These are phyloP conservation scores for Psilopogon haemacephalus DNA, from an alignment of 2,113 vertebrate genomes.

Conservation along the genomic window DNA sequence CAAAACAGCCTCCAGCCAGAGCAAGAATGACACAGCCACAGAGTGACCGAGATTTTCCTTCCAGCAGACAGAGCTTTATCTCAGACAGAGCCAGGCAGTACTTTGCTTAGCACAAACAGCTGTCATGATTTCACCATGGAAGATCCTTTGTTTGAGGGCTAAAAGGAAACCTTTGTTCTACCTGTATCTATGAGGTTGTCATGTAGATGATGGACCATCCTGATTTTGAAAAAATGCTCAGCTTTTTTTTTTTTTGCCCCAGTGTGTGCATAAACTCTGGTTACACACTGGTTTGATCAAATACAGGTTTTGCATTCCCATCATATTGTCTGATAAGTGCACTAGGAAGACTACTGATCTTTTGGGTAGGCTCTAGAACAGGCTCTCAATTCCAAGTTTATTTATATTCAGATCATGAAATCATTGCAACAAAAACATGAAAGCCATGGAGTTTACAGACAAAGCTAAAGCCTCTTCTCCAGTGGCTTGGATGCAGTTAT, in stretches of 20 bases:
- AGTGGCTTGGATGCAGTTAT: background rate
- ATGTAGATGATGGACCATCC: background rate
- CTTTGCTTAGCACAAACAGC: background rate
- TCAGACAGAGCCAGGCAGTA: background rate
- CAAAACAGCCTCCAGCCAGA: slow-evolving; percentile 33
- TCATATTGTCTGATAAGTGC: background rate
- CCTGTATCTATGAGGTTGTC: background rate
- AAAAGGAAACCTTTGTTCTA: slow-evolving; percentile 10
- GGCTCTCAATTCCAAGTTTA: background rate
- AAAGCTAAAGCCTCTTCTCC: background rate
- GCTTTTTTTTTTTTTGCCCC: background rate
- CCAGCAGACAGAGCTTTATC: background rate
- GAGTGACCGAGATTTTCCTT: slow-evolving; percentile 61
- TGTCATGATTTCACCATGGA: background rate
- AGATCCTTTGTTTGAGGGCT: background rate
- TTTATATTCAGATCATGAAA: slow-evolving; percentile 28
- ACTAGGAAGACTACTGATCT: slow-evolving; percentile 4
- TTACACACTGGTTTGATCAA: background rate
- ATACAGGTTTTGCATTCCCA: slow-evolving; percentile 12
- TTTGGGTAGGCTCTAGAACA: slow-evolving; percentile 24
- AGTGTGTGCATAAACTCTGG: background rate
- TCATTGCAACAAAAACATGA: slow-evolving; percentile 23
- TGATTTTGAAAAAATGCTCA: background rate
- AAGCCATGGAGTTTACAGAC: background rate
- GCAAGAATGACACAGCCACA: background rate